Base-by-base conservation (phyloP, 2,888 invertebrate species). In the Petrolisthes manimaculis region DNA sequence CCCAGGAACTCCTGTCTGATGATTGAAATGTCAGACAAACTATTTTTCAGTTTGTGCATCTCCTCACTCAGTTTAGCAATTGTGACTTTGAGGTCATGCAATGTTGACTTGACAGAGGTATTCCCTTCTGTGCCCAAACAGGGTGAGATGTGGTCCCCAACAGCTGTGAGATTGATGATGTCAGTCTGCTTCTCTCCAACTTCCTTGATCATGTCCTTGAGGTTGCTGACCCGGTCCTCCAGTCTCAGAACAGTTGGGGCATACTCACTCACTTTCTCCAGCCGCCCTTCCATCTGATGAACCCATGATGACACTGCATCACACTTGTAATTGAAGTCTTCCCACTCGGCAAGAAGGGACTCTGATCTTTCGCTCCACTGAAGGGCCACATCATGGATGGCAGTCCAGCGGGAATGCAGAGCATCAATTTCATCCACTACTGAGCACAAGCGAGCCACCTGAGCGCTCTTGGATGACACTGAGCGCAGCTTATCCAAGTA, bases 141-240 rank as follows among this genome's bases (percentile, higher is more conserved):
- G 92, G 96, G 95, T 89, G 96, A 95, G 51, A 97, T 95, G 87
- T 95, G 95, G 92, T 97, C 97, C 91, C 96, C 96, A 79, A 95
- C 95, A 93, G 97, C 97, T 0, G 96, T 96, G 77, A 97, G 93
- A 0, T 95, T 95, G 74, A 97, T 96, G 78, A 97, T 93, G 92
- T 96, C 96, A 0, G 96, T 96, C 93, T 97, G 96, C 92, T 97
- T 97, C 92, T 96, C 96, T 0, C 96, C 96, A 91, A 98, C 95
- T 92, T 97, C 97, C 92, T 97, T 96, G 91, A 96, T 96, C 78
- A 94, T 90, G 61, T 92, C 92, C 93, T 93, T 92, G 69, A 92
- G 78, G 85, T 89, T 89, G 8, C 79, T 86, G 37, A 92, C 89
- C 4, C 91, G 89, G 56, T 90, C 89, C 18, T 92, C 92, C 0